Conservation (phyloP, 2,113 vertebrate genomes). For the Alethe diademata region DNA sequence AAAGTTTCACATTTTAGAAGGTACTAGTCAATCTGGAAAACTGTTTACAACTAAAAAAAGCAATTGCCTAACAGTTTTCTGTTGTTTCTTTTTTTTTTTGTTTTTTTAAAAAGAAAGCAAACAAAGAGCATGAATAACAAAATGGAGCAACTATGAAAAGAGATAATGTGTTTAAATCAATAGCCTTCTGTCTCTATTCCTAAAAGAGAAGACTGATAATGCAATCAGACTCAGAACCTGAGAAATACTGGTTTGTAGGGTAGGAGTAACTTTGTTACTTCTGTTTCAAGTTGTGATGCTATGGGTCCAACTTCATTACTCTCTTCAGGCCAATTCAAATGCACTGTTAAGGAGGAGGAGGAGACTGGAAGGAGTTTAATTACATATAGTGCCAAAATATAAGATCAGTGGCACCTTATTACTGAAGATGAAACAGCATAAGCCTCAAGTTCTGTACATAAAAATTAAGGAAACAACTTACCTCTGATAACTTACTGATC, state of each 20-base stretch:
- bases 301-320: not conserved
- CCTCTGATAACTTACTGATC: not conserved
- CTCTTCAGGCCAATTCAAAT: not conserved
- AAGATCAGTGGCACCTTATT: not conserved
- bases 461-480: not conserved
- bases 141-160: not conserved
- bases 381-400: not conserved
- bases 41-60: not conserved
- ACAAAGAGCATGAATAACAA: not conserved
- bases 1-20: not conserved
- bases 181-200: not conserved
- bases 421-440: not conserved
- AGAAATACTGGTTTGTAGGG: not conserved
- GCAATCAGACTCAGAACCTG: not conserved
- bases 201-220: not conserved
- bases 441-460: not conserved
- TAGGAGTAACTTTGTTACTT: not conserved
- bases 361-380: not conserved
- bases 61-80: not conserved
- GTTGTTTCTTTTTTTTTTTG: not conserved
- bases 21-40: not conserved
- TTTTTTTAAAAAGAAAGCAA: not conserved
- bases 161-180: not conserved
- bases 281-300: not conserved
- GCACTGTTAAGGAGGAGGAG: not conserved